A percentile compares a stretch with the other conserved stretches of the same genome.
Conservation (phyloP, 2,888 invertebrate genomes). For the Leucania comma region DNA sequence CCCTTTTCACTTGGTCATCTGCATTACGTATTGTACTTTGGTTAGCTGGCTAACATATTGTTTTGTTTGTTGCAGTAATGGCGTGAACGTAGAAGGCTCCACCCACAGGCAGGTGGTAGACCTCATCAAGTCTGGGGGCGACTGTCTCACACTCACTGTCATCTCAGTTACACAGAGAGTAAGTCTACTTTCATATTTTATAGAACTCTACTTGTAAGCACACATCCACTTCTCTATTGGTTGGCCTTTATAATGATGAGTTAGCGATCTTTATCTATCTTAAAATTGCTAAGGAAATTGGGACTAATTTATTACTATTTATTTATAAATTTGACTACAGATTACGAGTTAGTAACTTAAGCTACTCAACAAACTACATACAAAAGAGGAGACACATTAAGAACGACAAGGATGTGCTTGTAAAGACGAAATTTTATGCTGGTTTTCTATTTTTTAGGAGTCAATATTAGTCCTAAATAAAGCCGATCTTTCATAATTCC, state of each 20-base stretch:
- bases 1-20: not conserved
- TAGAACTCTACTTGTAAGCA: not conserved
- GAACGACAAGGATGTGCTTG: too few species aligned
- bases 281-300: not conserved
- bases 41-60: conserved; percentile 6
- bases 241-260: not conserved
- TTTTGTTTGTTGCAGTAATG: conserved; percentile 94
- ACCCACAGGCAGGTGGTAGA: conserved; percentile 99
- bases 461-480: too few species aligned
- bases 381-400: too few species aligned
- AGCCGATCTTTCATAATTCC: too few species aligned
- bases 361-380: too few species aligned
- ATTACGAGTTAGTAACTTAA: too few species aligned
- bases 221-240: not conserved
- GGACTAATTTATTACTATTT: too few species aligned
- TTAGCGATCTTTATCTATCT: too few species aligned
- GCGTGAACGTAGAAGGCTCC: conserved; percentile 99
- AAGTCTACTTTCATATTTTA: conserved; percentile 55
- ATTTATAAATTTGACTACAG: too few species aligned
- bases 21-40: not conserved
- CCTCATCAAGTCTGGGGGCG: conserved; percentile 99
- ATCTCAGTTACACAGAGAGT: conserved; percentile 98
- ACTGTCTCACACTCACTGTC: conserved; percentile 98
- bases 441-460: too few species aligned
- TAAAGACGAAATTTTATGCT: too few species aligned